Evolutionary conservation across 2,113 vertebrate species (phyloP).

Genomic region (Bombycilla garrulus): DNA sequence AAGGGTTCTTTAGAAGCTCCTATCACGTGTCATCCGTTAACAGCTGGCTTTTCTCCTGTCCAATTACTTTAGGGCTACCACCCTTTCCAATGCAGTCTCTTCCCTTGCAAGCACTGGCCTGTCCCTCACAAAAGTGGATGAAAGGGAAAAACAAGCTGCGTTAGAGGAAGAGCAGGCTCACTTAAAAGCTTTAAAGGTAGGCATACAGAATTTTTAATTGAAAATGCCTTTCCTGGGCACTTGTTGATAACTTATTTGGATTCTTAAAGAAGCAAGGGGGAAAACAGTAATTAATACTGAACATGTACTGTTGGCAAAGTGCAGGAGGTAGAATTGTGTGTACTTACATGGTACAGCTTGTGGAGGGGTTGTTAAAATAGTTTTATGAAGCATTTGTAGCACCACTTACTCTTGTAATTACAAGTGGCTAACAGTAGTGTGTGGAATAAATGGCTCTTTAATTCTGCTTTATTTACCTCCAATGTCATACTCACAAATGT

Average conservation of each 20-base stretch:
- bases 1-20: background rate
- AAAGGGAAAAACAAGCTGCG: slow-evolving; percentile 98
- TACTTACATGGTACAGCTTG: background rate
- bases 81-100: slow-evolving; percentile 96
- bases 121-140: slow-evolving; percentile 97
- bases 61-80: slow-evolving; percentile 86
- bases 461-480: background rate
- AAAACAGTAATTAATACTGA: background rate
- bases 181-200: slow-evolving; percentile 96
- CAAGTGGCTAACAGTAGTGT: background rate
- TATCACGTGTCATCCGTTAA: background rate
- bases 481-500: background rate
- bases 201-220: background rate
- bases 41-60: slow-evolving; percentile 28
- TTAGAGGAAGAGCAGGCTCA: slow-evolving; percentile 97
- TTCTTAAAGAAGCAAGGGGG: background rate
- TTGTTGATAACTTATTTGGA: background rate
- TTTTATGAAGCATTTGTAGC: background rate
- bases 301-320: background rate
- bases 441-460: background rate
- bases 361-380: background rate
- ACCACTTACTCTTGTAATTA: background rate
- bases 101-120: slow-evolving; percentile 96
- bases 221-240: background rate
- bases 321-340: background rate